A percentile compares a stretch with the other conserved stretches of the same genome.
Conservation (phyloP, 2,888 invertebrate species). For the Hyalella azteca region DNA sequence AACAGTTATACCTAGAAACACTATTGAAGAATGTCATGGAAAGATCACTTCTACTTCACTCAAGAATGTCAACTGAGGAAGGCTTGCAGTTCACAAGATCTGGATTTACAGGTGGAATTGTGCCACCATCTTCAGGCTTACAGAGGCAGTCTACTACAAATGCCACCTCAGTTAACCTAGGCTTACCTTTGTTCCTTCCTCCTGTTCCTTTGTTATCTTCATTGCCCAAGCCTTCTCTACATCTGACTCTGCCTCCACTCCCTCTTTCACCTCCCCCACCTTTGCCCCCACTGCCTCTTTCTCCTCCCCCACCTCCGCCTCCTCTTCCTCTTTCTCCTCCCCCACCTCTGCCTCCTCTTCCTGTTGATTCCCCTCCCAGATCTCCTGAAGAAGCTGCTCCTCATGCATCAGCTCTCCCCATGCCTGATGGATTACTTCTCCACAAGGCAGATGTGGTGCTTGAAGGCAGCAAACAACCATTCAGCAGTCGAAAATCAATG, state of each 20-base stretch:
- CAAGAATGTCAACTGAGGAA: background rate
- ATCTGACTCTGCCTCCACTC: background rate
- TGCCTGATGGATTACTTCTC: background rate
- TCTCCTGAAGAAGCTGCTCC: background rate
- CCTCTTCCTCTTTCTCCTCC: conserved; percentile 7
- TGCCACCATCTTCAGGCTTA: background rate
- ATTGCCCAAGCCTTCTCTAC: background rate
- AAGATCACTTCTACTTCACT: background rate
- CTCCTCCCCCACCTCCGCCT: background rate
- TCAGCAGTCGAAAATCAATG: too few species aligned
- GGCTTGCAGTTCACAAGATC: background rate
- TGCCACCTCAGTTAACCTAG: too few species aligned
- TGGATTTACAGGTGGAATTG: background rate
- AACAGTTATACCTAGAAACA: background rate
- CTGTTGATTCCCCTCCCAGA: background rate
- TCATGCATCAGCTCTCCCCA: background rate
- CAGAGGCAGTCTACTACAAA: background rate
- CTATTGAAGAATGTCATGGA: background rate
- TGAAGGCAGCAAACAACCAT: background rate
- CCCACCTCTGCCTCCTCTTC: conserved; percentile 5
- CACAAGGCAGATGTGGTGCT: background rate
- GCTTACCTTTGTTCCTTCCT: background rate
- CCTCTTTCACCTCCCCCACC: background rate
- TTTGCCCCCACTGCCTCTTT: background rate
- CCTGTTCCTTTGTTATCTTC: background rate